These are phyloP conservation scores for Odontophorus gujanensis DNA, from an alignment of 2,113 vertebrate genomes.

Conservation along the genomic window DNA sequence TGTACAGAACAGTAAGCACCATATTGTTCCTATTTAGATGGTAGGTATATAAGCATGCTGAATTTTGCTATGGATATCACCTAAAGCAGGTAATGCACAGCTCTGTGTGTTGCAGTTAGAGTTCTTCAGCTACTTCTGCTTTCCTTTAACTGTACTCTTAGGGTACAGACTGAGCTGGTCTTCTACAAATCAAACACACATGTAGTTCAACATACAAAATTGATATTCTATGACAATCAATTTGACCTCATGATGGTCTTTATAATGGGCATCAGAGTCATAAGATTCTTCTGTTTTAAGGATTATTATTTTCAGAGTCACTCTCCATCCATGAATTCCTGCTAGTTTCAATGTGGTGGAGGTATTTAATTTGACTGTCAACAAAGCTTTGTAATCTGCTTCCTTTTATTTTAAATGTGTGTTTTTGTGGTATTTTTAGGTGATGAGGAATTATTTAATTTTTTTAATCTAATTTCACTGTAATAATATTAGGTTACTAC, in stretches of 20 bases:
- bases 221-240: neutral
- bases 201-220: neutral
- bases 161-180: neutral
- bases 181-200: neutral
- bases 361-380: neutral
- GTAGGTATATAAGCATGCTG: neutral
- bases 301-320: neutral
- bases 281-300: neutral
- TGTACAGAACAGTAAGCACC: neutral
- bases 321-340: neutral
- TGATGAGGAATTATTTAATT: neutral
- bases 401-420: neutral
- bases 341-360: neutral
- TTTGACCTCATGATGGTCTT: neutral
- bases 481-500: neutral
- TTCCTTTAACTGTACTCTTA: neutral
- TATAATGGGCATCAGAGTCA: neutral
- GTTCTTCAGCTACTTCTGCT: neutral
- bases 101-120: neutral
- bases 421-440: neutral
- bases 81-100: neutral
- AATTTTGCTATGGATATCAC: neutral
- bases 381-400: neutral
- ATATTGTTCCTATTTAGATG: neutral
- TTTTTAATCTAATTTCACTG: neutral